Percentiles rank a stretch among this genome's conserved stretches.
Evolutionary conservation across 2,888 invertebrate genomes (phyloP).

Genomic region (Eucera pruinosa): DNA sequence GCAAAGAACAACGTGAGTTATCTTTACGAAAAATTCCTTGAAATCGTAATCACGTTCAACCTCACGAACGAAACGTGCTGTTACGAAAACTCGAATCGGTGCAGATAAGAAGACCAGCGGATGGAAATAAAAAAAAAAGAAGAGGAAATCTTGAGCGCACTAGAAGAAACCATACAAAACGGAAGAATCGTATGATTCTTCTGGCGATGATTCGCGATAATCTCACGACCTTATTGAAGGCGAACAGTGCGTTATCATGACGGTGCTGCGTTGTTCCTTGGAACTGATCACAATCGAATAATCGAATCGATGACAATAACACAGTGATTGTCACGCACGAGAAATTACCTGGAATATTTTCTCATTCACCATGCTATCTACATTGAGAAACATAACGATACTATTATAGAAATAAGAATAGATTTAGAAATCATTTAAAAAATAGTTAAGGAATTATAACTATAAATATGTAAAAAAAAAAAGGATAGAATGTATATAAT

Average conservation of each 20-base stretch:
- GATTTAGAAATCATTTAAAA: too few relatives aligned
- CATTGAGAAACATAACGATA: not conserved
- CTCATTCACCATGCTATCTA: not conserved
- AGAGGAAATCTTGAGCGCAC: not conserved
- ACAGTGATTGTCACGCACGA: conserved; percentile 3
- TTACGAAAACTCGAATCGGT: not conserved
- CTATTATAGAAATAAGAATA: too few relatives aligned
- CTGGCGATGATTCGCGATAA: conserved; percentile 7
- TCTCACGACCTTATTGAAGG: not conserved
- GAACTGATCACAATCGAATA: conserved; percentile 29
- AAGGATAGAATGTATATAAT: too few relatives aligned
- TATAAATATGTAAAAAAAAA: too few relatives aligned
- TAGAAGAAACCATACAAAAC: not conserved
- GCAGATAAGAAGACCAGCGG: not conserved
- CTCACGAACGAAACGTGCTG: not conserved
- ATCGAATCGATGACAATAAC: conserved; percentile 20
- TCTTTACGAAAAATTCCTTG: not conserved
- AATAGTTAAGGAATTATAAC: too few relatives aligned
- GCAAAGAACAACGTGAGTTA: too few relatives aligned
- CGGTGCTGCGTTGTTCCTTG: not conserved
- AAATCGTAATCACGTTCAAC: not conserved
- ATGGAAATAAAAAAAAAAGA: not conserved
- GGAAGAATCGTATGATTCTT: conserved; percentile 22
- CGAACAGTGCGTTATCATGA: conserved; percentile 12
- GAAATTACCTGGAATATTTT: not conserved